A percentile compares a stretch with the other conserved stretches of the same genome.
phyloP scores from a whole-genome alignment of 2,797 vertebrate genomes.

The Sebastes nivosus region DNA sequence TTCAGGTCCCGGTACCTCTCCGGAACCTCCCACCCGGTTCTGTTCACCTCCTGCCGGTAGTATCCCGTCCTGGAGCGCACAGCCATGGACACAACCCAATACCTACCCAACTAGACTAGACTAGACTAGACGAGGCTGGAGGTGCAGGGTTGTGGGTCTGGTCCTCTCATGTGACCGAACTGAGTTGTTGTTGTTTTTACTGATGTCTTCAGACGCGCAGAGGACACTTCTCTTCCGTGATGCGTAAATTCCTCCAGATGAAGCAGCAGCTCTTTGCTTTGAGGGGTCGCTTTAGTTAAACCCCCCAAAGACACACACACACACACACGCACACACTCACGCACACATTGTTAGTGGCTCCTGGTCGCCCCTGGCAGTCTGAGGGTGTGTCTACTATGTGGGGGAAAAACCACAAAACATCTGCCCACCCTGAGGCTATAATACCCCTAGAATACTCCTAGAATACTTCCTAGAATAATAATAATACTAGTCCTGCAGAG shows the following conservation, averaged over 20 bases:
- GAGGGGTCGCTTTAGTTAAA: not conserved
- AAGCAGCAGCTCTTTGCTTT: not conserved
- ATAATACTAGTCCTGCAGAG: not conserved
- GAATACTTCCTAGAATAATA: not conserved
- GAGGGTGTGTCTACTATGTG: slow-evolving; percentile 64
- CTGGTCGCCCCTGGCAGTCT: slow-evolving; percentile 38
- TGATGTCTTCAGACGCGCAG: not conserved
- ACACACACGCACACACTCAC: too few relatives aligned
- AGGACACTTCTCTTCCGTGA: not conserved
- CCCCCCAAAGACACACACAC: not conserved
- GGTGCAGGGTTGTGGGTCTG: not conserved
- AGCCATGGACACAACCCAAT: slow-evolving; percentile 78
- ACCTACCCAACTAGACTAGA: too few relatives aligned
- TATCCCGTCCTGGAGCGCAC: slow-evolving; percentile 85
- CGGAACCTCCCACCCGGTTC: slow-evolving; percentile 92
- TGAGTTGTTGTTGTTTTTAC: not conserved
- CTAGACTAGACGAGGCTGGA: not conserved
- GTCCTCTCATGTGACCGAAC: slow-evolving; percentile 11
- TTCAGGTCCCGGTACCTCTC: slow-evolving; percentile 90
- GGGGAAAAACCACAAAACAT: slow-evolving; percentile 46
- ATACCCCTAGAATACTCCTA: too few relatives aligned
- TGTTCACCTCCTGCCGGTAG: slow-evolving; percentile 91
- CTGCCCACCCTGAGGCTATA: slow-evolving; percentile 34
- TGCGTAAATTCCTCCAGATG: slow-evolving; percentile 29
- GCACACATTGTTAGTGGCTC: slow-evolving; percentile 11